Percentiles rank a stretch among this genome's conserved stretches.
phyloP scores from a whole-genome alignment of 2,797 vertebrate genomes.

The Micromesistius poutassou region DNA sequence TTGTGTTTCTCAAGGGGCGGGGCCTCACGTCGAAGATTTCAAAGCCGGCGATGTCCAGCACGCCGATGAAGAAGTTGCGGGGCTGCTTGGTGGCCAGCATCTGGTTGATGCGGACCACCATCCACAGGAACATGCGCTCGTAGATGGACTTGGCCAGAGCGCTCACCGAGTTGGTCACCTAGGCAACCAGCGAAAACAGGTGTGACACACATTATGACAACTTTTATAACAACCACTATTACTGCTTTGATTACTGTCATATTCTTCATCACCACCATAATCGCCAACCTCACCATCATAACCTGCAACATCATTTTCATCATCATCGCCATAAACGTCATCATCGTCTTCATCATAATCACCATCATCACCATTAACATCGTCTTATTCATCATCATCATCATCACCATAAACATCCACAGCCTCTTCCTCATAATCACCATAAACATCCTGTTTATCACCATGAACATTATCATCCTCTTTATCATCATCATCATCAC shows the following conservation, averaged over 20 bases:
- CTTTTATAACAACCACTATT: neutral
- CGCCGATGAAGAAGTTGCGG: conserved; percentile 77
- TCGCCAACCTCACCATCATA: neutral
- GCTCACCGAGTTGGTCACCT: conserved; percentile 75
- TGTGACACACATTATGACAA: neutral
- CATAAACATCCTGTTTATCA: no score
- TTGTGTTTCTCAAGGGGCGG: no score
- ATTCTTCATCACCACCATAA: neutral
- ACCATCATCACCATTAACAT: no score
- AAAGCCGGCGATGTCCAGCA: conserved; percentile 78
- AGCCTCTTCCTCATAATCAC: no score
- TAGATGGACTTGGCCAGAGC: conserved; percentile 77
- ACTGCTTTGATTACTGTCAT: neutral
- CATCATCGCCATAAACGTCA: no score
- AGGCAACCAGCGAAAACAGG: neutral
- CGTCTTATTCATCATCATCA: no score
- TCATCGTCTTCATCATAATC: no score
- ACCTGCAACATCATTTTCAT: no score
- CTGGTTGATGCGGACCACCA: conserved; percentile 75
- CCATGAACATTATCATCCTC: neutral
- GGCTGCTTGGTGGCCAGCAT: conserved; percentile 75
- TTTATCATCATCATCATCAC: neutral
- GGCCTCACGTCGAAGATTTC: conserved; percentile 75
- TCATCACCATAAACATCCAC: no score
- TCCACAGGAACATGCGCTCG: conserved; percentile 78